Conservation (phyloP, 2,113 vertebrate genomes). For the Cyrtonyx montezumae region DNA sequence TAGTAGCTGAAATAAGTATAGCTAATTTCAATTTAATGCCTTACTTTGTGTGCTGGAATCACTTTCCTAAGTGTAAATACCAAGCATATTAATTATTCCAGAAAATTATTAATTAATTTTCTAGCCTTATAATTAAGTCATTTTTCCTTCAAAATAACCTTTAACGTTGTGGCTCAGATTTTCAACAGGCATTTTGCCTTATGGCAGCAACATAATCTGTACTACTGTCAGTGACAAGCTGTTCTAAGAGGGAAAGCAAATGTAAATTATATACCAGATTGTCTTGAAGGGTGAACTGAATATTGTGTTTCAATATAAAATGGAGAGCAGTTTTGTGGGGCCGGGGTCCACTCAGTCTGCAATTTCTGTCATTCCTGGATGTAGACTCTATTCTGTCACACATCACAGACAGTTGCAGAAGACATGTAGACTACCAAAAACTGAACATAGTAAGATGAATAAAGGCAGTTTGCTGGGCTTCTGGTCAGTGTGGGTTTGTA, state of each 20-base stretch:
- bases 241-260: constrained; percentile 45
- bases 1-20: constrained; percentile 54
- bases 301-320: constrained; percentile 54
- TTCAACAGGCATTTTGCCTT: constrained; percentile 32
- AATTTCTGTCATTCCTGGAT: constrained; percentile 47
- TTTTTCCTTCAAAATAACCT: constrained; percentile 50
- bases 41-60: constrained; percentile 43
- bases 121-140: constrained; percentile 47
- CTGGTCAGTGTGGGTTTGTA: constrained; percentile 11
- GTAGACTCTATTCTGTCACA: constrained; percentile 38
- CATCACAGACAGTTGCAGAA: not conserved
- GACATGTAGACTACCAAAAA: not conserved
- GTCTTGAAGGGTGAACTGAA: constrained; percentile 54
- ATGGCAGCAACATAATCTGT: constrained; percentile 31
- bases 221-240: constrained; percentile 40
- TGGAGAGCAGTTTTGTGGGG: constrained; percentile 15
- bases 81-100: constrained; percentile 63
- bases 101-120: constrained; percentile 24
- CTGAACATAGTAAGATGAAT: constrained; percentile 52
- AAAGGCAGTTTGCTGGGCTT: not conserved
- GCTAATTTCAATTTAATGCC: constrained; percentile 67
- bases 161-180: constrained; percentile 19
- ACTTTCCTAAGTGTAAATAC: constrained; percentile 61
- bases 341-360: constrained; percentile 21
- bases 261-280: constrained; percentile 56